Conservation (phyloP, 2,888 invertebrate genomes). For the Cerastoderma edule region DNA sequence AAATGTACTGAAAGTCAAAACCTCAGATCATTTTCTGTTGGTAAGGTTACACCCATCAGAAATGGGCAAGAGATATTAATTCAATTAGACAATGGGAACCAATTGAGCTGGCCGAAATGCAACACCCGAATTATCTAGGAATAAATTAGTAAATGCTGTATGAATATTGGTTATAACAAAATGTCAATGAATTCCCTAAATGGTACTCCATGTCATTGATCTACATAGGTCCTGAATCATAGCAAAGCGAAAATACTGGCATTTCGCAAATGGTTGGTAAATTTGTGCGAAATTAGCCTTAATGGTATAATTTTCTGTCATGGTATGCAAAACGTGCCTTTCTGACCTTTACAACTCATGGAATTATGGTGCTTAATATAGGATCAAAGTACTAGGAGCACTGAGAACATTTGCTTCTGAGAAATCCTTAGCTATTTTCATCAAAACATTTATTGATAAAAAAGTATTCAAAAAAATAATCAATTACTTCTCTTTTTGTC, state of each 20-base stretch:
- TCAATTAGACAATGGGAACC: constrained; percentile 21
- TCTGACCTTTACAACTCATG: constrained; percentile 15
- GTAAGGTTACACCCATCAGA: too few species aligned
- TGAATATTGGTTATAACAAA: constrained; percentile 45
- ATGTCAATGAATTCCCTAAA: constrained; percentile 26
- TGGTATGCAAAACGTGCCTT: constrained; percentile 26
- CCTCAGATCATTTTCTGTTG: too few species aligned
- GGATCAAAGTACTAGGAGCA: neutral
- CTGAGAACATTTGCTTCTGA: too few species aligned
- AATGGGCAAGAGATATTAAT: constrained; percentile 13
- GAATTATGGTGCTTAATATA: neutral
- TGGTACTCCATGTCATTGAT: constrained; percentile 1
- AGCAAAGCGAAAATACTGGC: constrained; percentile 19
- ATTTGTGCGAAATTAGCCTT: constrained; percentile 25
- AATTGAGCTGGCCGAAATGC: constrained; percentile 12
- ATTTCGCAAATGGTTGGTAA: constrained; percentile 22
- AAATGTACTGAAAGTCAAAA: too few species aligned
- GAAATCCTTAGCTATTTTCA: too few species aligned
- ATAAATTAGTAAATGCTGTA: constrained; percentile 39
- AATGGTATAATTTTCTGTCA: constrained; percentile 16
- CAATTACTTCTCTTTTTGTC: too few species aligned
- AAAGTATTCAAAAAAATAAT: too few species aligned
- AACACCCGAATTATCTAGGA: constrained; percentile 22
- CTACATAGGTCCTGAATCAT: constrained; percentile 9
- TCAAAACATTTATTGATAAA: too few species aligned